Evolutionary conservation across 2,888 invertebrate species (phyloP).

Genomic region (Balanococcus diminutus): DNA sequence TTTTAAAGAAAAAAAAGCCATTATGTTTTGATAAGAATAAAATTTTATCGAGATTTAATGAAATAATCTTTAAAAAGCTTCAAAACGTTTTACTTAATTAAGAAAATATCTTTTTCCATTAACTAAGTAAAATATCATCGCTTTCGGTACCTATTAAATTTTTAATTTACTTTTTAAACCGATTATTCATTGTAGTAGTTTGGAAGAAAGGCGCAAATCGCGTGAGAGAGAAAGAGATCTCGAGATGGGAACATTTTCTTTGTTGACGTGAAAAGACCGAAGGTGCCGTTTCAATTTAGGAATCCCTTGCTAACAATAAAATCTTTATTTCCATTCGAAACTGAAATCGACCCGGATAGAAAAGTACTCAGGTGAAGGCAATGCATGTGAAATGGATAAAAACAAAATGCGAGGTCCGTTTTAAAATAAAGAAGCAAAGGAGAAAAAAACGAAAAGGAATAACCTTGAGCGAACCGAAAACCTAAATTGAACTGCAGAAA

Average conservation of each 20-base stretch:
- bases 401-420: slow-evolving; percentile 40
- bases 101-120: slow-evolving; percentile 31
- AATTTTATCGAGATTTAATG: not conserved
- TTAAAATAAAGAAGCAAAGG: not conserved
- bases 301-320: slow-evolving; percentile 37
- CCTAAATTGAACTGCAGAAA: slow-evolving; percentile 30
- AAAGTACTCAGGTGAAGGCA: slow-evolving; percentile 40
- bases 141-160: slow-evolving; percentile 21
- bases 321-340: slow-evolving; percentile 32
- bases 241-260: not conserved
- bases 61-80: not conserved
- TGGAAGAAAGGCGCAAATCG: not conserved
- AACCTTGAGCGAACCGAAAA: slow-evolving; percentile 11
- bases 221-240: not conserved
- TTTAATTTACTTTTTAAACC: slow-evolving; percentile 37
- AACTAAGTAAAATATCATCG: slow-evolving; percentile 28
- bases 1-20: not conserved
- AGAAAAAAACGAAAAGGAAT: not conserved
- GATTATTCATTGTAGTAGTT: slow-evolving; percentile 1
- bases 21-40: slow-evolving; percentile 23
- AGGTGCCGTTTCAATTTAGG: slow-evolving; percentile 35
- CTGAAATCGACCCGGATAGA: slow-evolving; percentile 34
- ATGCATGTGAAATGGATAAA: slow-evolving; percentile 40
- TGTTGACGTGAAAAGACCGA: slow-evolving; percentile 3
- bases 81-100: slow-evolving; percentile 29